Conservation (phyloP, 2,888 invertebrate genomes). For the Drosophila differens region DNA sequence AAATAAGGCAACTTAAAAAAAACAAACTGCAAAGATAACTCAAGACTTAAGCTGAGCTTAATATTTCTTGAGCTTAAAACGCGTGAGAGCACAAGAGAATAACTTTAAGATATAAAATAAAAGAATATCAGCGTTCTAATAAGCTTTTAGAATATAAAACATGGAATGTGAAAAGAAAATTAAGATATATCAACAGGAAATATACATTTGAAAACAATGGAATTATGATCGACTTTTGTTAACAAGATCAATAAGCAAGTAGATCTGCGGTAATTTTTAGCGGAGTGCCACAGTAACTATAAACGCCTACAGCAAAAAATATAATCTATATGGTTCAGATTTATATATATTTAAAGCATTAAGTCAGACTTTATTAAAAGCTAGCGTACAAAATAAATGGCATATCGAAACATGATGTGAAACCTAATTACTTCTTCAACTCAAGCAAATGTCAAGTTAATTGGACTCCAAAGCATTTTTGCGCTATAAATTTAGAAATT, state of each 20-base stretch:
- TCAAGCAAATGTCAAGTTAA: constrained; percentile 22
- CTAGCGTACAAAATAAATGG: not conserved
- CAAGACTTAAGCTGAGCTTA: too few relatives aligned
- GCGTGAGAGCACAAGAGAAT: too few relatives aligned
- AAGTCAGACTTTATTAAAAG: not conserved
- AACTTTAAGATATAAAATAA: too few relatives aligned
- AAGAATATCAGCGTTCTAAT: too few relatives aligned
- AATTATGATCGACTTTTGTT: not conserved
- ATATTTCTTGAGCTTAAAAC: too few relatives aligned
- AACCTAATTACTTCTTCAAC: constrained; percentile 6
- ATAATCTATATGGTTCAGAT: too few relatives aligned
- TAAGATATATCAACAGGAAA: too few relatives aligned
- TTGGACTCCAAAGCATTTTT: constrained; percentile 24
- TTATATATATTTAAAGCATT: not conserved
- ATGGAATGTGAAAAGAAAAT: too few relatives aligned
- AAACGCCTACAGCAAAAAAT: not conserved
- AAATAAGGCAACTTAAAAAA: not conserved
- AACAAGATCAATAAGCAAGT: not conserved
- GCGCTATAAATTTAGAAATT: constrained; percentile 23
- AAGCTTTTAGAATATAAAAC: too few relatives aligned
- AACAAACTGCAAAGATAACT: not conserved
- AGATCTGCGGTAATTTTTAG: not conserved
- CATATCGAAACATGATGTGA: not conserved
- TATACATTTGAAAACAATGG: too few relatives aligned
- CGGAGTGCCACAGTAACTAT: not conserved